Evolutionary conservation across 2,113 vertebrate species (phyloP).

Genomic region (Cairina moschata): DNA sequence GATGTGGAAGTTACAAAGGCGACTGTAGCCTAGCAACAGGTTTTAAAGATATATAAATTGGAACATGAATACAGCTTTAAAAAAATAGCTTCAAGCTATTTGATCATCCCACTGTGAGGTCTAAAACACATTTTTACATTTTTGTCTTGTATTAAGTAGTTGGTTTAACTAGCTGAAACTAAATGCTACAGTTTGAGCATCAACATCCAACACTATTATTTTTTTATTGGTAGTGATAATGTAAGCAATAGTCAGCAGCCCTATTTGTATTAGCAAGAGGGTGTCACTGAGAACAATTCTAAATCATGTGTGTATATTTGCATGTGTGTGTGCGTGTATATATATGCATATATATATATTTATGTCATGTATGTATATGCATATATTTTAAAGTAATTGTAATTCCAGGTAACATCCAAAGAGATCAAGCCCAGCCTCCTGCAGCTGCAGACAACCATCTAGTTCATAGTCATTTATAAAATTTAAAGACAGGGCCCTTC

Average conservation of each 20-base stretch:
- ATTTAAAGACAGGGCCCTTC: background rate
- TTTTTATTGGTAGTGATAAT: background rate
- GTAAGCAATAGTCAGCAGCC: background rate
- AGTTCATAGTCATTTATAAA: background rate
- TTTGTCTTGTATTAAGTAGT: background rate
- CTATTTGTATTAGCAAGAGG: background rate
- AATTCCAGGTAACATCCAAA: background rate
- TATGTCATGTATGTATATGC: background rate
- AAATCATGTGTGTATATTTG: background rate
- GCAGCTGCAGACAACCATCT: background rate
- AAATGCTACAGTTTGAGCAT: background rate
- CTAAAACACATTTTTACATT: slow-evolving; percentile 6
- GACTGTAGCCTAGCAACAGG: slow-evolving; percentile 72
- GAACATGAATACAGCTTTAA: slow-evolving; percentile 34
- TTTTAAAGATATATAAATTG: slow-evolving; percentile 24
- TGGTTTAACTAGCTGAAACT: background rate
- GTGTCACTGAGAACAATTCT: background rate
- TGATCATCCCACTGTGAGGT: background rate
- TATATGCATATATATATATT: background rate
- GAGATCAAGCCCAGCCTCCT: background rate
- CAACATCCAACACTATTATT: background rate
- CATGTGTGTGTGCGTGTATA: background rate
- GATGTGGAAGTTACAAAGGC: slow-evolving; percentile 14
- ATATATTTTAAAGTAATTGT: background rate
- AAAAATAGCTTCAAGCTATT: slow-evolving; percentile 36